Percentiles rank a stretch among this genome's conserved stretches.
Conservation (phyloP, 2,113 vertebrate species). For the Sterrhoptilus dennistouni region DNA sequence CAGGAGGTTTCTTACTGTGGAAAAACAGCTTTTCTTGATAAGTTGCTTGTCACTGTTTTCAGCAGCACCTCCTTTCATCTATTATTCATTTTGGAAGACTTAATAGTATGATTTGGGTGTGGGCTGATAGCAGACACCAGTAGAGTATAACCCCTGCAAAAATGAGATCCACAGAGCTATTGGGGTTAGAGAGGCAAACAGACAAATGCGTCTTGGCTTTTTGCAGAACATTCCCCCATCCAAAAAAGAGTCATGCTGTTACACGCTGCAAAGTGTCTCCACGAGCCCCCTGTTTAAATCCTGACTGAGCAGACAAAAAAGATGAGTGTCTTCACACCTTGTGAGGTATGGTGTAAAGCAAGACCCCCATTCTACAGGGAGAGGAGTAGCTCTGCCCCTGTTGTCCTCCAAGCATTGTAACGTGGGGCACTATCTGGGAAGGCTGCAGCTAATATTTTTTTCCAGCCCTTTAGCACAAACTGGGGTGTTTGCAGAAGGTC, state of each 20-base stretch:
- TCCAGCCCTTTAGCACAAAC: background rate
- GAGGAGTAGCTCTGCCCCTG: background rate
- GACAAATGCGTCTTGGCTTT: background rate
- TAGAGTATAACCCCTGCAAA: slow-evolving; percentile 31
- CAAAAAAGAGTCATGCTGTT: background rate
- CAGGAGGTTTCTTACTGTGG: slow-evolving; percentile 63
- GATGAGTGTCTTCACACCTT: background rate
- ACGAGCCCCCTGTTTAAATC: background rate
- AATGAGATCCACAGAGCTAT: background rate
- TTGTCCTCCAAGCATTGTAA: background rate
- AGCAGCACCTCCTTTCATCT: slow-evolving; percentile 74
- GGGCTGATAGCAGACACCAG: slow-evolving; percentile 58
- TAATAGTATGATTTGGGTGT: slow-evolving; percentile 58
- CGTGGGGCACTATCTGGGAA: background rate
- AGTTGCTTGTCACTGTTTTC: slow-evolving; percentile 72
- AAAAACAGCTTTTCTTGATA: slow-evolving; percentile 74
- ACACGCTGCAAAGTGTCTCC: background rate
- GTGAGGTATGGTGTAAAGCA: background rate
- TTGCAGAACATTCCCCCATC: background rate
- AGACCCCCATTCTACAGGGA: background rate
- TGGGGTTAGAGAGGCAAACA: background rate
- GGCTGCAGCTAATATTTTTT: background rate
- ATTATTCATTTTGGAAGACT: slow-evolving; percentile 74
- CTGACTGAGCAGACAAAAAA: background rate
- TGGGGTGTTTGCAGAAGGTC: background rate